Conservation (phyloP, 2,113 vertebrate species). For the Semnopithecus entellus region DNA sequence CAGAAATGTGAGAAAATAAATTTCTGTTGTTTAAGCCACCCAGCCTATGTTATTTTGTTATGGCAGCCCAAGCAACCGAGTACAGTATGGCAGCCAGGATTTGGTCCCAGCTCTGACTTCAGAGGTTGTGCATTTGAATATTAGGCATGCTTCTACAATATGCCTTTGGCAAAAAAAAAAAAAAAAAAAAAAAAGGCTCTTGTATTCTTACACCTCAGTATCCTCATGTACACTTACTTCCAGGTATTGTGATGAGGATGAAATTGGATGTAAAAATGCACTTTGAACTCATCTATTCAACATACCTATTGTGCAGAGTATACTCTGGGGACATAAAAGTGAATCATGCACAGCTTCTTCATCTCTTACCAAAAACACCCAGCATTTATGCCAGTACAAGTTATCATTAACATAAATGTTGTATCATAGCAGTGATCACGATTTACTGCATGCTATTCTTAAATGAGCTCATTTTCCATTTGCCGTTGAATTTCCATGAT, state of each 20-base stretch:
- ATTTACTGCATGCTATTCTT: not conserved
- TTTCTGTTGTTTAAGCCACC: not conserved
- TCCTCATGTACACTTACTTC: not conserved
- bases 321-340: not conserved
- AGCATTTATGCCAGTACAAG: constrained; percentile 41
- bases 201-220: not conserved
- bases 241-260: not conserved
- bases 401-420: constrained; percentile 32
- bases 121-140: not conserved
- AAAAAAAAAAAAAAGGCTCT: not conserved
- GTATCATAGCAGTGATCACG: not conserved
- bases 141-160: not conserved
- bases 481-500: constrained; percentile 45
- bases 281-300: not conserved
- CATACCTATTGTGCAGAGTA: not conserved
- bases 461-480: constrained; percentile 33
- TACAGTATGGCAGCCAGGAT: not conserved
- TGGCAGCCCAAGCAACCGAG: not conserved
- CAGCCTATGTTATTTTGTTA: not conserved
- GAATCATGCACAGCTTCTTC: not conserved
- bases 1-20: not conserved
- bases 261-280: not conserved
- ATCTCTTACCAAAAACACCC: not conserved
- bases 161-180: not conserved
- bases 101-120: not conserved